These are phyloP conservation scores for western clawed frog (Xenopus tropicalis) DNA, from an alignment of 2,113 vertebrate species.

Conservation along the genomic window DNA sequence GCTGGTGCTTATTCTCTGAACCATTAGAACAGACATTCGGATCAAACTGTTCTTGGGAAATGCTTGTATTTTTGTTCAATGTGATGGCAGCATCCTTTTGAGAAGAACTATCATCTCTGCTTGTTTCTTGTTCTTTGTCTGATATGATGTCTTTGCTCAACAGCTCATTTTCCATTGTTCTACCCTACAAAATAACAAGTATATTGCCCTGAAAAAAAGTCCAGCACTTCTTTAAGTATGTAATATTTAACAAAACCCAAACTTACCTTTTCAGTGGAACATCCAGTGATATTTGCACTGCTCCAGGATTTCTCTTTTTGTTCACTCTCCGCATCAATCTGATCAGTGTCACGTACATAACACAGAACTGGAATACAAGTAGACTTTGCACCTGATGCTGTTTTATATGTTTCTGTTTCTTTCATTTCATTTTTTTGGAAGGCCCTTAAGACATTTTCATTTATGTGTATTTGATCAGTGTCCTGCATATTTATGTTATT, in stretches of 20 bases:
- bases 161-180: too few species aligned
- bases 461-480: not conserved
- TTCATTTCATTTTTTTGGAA: conserved; percentile 10
- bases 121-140: too few species aligned
- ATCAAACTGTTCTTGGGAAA: too few species aligned
- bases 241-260: too few species aligned
- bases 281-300: conserved; percentile 1
- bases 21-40: too few species aligned
- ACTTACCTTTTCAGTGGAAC: conserved; percentile 23
- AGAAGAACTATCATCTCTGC: too few species aligned
- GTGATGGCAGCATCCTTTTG: too few species aligned
- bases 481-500: conserved; percentile 19
- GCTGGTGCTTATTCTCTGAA: not conserved
- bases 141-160: too few species aligned
- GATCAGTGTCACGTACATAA: conserved; percentile 6
- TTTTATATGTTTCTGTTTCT: conserved; percentile 1
- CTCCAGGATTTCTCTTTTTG: conserved; percentile 10
- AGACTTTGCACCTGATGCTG: not conserved
- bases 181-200: too few species aligned
- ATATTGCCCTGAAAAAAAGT: too few species aligned
- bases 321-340: conserved; percentile 8
- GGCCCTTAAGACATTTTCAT: conserved; percentile 7
- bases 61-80: too few species aligned
- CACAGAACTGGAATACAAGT: conserved; percentile 13
- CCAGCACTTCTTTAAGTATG: too few species aligned